Base-by-base conservation (phyloP, 2,888 invertebrate genomes). In the Tholera decimalis region DNA sequence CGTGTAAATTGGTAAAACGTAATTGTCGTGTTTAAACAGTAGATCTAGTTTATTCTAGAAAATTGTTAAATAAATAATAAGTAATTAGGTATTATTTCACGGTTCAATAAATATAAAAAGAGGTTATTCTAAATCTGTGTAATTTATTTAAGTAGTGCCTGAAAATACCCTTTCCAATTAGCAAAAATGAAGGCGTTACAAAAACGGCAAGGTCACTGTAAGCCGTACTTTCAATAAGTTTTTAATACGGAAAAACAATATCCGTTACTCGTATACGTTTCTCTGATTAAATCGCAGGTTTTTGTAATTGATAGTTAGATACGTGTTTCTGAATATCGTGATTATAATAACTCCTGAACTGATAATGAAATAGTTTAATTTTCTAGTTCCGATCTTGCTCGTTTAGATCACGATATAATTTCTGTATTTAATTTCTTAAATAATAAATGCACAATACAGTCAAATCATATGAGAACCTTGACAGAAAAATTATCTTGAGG, bases 201-300 rank as follows among this genome's bases (percentile, higher is more conserved):
- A 74, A 76, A 79, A 66, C 43, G 0, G 1, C 86, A 88, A 88
- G 88, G 88, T 74, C 76, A 77, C 51, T 39, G 66, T 62, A 71
- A 79, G 64, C 60, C 51, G n/a, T 62, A 83, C 80, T 74, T 77
- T 82, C 80, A 77, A 79, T 64, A 57, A 58, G 61, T 81, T 85
- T 84, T 83, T 82, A 80, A 69, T 68, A 69, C 80, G 79, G 84
- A 85, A 84, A 83, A 79, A 79, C 68, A 66, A 75, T 84, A 81
- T 82, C 79, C 65, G 80, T 82, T 85, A 64, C 76, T 51, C 50
- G 50, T 26, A n/a, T 54, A 41, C 33, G 66, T 82, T 75, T 71
- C 39, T 73, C 63, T 70, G 69, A 72, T 64, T 73, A 65, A 77
- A 51, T 68, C 68, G n/a, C n/a, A n/a, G n/a, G n/a, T n/a, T n/a